Evolutionary conservation across 1,140 invertebrate species (phyloP), one percentile per base, ranked within the genome.

Genomic region (Hyposmocoma kahamanoa): DNA sequence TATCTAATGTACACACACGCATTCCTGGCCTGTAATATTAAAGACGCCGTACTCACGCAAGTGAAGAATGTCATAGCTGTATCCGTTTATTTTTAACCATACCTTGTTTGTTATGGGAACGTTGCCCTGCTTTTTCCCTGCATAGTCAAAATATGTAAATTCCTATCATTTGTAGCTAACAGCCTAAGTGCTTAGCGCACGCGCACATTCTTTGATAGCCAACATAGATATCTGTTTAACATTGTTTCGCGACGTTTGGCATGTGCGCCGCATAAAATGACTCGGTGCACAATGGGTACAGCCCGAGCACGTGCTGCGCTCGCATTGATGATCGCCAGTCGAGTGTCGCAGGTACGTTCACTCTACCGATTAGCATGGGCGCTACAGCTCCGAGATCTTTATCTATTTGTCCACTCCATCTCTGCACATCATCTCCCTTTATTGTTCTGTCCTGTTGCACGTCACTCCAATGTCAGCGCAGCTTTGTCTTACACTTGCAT

Each of bases 211-310:
- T n/a, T n/a, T n/a, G n/a, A n/a, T n/a, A n/a, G n/a, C n/a, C n/a
- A n/a, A n/a, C n/a, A n/a, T n/a, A n/a, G n/a, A n/a, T n/a, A n/a
- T n/a, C n/a, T n/a, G n/a, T n/a, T n/a, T n/a, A n/a, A 64, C 62
- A 74, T 80, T 78, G 77, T 75, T 70, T 64, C 46, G 64, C 64
- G 53, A 62, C 59, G 57, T 67, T 83, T 72, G 63, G 66, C 77
- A 83, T 83, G 75, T 77, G 68, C 62, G 62, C 59, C 72, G 59
- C 72, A 73, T 82, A 49, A 58, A 56, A 62, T 68, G 65, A 72
- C 71, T 72, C 73, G 64, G 73, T 70, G 78, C 75, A 81, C 75
- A 81, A 81, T 81, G 63, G 73, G 51, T 62, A 62, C 62, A 59
- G 51, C 53, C 59, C 54, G 56, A 71, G 73, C 77, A 80, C 77